Evolutionary conservation across 2,888 invertebrate species (phyloP).

Genomic region (Spodoptera exigua): DNA sequence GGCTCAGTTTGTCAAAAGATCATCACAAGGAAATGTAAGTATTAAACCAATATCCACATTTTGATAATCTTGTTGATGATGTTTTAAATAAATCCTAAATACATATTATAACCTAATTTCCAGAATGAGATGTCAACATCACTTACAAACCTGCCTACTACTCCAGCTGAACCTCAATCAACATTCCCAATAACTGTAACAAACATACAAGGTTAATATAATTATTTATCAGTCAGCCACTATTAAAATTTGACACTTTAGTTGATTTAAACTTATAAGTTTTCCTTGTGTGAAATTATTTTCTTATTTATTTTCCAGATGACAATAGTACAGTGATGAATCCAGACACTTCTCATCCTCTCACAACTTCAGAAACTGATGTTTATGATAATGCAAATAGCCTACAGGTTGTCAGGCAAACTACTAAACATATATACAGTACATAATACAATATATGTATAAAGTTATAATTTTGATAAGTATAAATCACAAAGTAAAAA

Average conservation of each 20-base stretch:
- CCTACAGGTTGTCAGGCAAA: constrained; percentile 76
- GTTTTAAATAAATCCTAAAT: neutral
- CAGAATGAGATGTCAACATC: constrained; percentile 75
- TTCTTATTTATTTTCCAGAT: constrained; percentile 54
- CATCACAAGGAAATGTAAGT: constrained; percentile 85
- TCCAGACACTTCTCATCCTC: constrained; percentile 90
- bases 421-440: too few relatives aligned
- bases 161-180: constrained; percentile 73
- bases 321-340: constrained; percentile 63
- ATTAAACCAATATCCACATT: constrained; percentile 47
- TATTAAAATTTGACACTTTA: neutral
- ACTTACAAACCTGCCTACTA: constrained; percentile 64
- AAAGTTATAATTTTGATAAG: too few relatives aligned
- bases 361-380: constrained; percentile 91
- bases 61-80: constrained; percentile 53
- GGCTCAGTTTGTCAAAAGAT: constrained; percentile 93
- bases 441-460: too few relatives aligned
- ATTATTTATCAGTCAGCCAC: constrained; percentile 1
- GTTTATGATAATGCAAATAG: constrained; percentile 89
- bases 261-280: neutral
- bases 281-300: constrained; percentile 14
- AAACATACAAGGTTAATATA: constrained; percentile 62
- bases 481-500: too few relatives aligned
- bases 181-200: constrained; percentile 56
- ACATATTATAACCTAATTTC: constrained; percentile 55